A percentile compares a stretch with the other conserved stretches of the same genome.
Conservation (phyloP, 2,113 vertebrate genomes). For the Paramisgurnus dabryanus region DNA sequence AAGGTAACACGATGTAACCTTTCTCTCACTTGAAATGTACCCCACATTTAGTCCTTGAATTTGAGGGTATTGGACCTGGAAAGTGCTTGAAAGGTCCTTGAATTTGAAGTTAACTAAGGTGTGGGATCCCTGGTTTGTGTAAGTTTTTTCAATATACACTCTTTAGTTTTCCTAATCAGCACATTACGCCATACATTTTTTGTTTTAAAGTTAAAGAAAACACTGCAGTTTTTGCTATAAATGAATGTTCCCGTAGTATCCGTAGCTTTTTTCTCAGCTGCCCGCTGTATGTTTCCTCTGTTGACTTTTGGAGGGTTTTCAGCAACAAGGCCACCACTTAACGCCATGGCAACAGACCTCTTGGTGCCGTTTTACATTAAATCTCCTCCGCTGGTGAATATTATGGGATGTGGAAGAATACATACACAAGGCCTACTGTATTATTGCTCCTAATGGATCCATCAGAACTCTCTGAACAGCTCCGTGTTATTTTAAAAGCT, state of each 20-base stretch:
- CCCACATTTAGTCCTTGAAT: no score
- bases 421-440: background rate
- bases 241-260: background rate
- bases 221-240: background rate
- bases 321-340: constrained; percentile 20
- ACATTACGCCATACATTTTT: no score
- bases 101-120: no score
- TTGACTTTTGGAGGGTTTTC: background rate
- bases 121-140: no score
- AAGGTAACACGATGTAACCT: no score
- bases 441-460: constrained; percentile 30
- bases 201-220: background rate
- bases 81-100: no score
- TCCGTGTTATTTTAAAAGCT: constrained; percentile 7
- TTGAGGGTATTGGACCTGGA: no score
- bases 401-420: constrained; percentile 22
- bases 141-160: no score
- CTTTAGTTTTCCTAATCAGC: no score
- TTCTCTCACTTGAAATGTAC: no score
- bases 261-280: background rate
- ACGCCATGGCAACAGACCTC: constrained; percentile 33
- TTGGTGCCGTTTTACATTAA: constrained; percentile 30
- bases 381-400: constrained; percentile 14
- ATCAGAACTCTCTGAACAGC: constrained; percentile 9
- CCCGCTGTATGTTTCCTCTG: background rate